Conservation (phyloP, 2,797 vertebrate species). For the Pangasius larnaudii region DNA sequence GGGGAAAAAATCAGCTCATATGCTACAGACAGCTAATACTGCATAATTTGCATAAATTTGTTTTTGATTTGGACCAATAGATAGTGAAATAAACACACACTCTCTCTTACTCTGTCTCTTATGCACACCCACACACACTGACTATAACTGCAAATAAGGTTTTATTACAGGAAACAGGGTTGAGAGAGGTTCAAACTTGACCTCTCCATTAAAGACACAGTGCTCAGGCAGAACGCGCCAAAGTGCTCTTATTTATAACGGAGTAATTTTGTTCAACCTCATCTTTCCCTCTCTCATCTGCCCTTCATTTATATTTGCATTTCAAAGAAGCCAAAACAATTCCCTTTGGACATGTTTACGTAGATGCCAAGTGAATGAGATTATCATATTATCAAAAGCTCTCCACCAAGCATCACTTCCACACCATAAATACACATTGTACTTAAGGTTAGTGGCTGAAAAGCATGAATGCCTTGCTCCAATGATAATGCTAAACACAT, state of each 20-base stretch:
- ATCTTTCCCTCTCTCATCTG: neutral
- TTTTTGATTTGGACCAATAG: constrained; percentile 38
- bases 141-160: constrained; percentile 3
- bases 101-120: neutral
- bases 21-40: constrained; percentile 38
- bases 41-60: constrained; percentile 46
- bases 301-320: constrained; percentile 39
- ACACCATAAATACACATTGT: constrained; percentile 6
- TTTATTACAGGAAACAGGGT: constrained; percentile 20
- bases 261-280: constrained; percentile 9
- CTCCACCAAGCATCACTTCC: constrained; percentile 12
- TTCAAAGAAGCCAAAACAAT: constrained; percentile 33
- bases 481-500: neutral
- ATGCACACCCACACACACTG: constrained; percentile 17
- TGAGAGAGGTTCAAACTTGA: constrained; percentile 4
- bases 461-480: neutral
- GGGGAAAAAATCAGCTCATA: constrained; percentile 14
- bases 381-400: constrained; percentile 40
- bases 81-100: constrained; percentile 32
- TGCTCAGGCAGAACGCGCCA: neutral
- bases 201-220: constrained; percentile 3
- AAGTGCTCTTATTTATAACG: constrained; percentile 5
- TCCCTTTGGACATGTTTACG: constrained; percentile 31
- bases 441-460: constrained; percentile 20
- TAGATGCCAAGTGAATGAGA: constrained; percentile 21